Conservation (phyloP, 2,888 invertebrate species). For the Endotricha flammealis region DNA sequence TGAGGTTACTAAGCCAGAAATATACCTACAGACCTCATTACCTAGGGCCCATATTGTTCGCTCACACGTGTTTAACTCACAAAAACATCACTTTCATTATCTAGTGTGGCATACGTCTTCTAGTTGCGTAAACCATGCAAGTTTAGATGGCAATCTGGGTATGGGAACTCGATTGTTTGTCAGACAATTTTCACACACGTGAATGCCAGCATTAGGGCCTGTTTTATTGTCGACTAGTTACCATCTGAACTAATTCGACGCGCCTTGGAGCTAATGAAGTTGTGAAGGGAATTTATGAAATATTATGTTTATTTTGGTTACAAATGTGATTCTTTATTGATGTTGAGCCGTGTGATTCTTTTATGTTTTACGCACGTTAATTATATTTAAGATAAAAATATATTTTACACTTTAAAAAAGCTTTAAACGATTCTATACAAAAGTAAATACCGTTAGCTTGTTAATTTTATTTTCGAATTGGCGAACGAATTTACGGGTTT, state of each 20-base stretch:
- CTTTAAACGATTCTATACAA: too few species aligned
- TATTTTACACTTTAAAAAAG: too few species aligned
- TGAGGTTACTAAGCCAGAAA: slow-evolving; percentile 3
- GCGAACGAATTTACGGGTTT: too few species aligned
- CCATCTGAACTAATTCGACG: slow-evolving; percentile 50
- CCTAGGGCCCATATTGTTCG: slow-evolving; percentile 54
- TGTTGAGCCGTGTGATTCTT: slow-evolving; percentile 1
- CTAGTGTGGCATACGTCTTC: slow-evolving; percentile 57
- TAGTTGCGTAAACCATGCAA: slow-evolving; percentile 61
- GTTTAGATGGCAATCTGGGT: slow-evolving; percentile 69
- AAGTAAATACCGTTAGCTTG: too few species aligned
- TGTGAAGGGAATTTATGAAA: slow-evolving; percentile 11
- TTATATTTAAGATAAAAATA: too few species aligned
- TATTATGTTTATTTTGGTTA: background rate
- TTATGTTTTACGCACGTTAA: too few species aligned
- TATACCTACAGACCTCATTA: slow-evolving; percentile 43
- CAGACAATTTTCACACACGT: slow-evolving; percentile 58
- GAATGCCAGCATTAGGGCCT: slow-evolving; percentile 51
- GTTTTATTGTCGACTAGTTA: slow-evolving; percentile 38
- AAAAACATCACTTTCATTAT: slow-evolving; percentile 68
- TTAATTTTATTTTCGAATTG: too few species aligned
- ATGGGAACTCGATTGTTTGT: slow-evolving; percentile 61
- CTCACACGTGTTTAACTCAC: slow-evolving; percentile 56
- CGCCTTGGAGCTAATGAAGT: slow-evolving; percentile 22
- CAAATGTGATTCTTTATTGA: background rate